These are phyloP conservation scores for Apotomis capreana DNA, from an alignment of 2,888 invertebrate species.

Conservation along the genomic window DNA sequence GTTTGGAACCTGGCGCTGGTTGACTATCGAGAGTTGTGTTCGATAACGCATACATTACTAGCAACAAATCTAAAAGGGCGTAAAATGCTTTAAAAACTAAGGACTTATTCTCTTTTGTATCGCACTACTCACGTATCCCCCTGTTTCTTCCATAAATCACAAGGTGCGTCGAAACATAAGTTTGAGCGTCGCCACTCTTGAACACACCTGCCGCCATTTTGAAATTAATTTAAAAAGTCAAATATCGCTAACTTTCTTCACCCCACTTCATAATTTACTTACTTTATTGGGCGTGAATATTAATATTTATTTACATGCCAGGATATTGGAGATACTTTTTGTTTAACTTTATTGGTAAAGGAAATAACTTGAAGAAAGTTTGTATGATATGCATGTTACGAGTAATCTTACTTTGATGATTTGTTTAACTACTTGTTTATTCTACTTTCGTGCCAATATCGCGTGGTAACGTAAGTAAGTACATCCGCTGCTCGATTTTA, in stretches of 20 bases:
- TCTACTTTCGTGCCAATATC: background rate
- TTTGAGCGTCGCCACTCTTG: conserved; percentile 52
- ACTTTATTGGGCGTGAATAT: conserved; percentile 38
- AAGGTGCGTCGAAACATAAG: conserved; percentile 52
- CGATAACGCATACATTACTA: conserved; percentile 4
- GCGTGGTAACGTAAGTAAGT: too few relatives aligned
- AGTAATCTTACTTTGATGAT: conserved; percentile 12
- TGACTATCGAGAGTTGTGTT: background rate
- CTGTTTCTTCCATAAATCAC: conserved; percentile 53
- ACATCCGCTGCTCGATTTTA: background rate
- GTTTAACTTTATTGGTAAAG: conserved; percentile 17
- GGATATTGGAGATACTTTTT: conserved; percentile 21
- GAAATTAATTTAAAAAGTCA: conserved; percentile 54
- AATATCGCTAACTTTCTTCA: conserved; percentile 34
- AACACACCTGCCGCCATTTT: conserved; percentile 54
- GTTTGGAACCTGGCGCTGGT: background rate
- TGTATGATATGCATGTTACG: background rate
- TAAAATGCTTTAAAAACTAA: background rate
- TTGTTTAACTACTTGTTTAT: conserved; percentile 5
- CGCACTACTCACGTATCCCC: conserved; percentile 1
- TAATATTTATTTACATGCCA: conserved; percentile 34
- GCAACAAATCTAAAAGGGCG: background rate
- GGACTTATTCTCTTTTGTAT: background rate
- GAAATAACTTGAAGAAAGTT: conserved; percentile 2
- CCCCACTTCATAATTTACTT: conserved; percentile 34